Evolutionary conservation across 2,797 vertebrate species (phyloP).

Genomic region (Cossypha niveicapilla): DNA sequence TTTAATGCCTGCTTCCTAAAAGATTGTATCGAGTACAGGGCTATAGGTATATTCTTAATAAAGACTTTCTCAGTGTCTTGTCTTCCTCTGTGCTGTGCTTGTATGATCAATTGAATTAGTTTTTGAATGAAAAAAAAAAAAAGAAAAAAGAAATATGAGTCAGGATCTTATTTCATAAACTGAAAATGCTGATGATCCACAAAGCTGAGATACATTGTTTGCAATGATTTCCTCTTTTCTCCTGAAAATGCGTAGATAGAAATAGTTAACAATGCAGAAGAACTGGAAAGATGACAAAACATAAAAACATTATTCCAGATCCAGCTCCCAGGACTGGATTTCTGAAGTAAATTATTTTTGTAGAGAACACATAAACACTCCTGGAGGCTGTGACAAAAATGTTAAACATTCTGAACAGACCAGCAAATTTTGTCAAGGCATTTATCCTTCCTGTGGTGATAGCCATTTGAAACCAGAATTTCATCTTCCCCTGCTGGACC

Average conservation of each 20-base stretch:
- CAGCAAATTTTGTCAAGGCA: neutral
- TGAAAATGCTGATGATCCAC: neutral
- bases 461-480: neutral
- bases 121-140: neutral
- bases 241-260: neutral
- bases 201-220: neutral
- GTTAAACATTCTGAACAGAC: neutral
- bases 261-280: neutral
- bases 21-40: neutral
- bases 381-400: neutral
- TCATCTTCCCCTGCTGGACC: neutral
- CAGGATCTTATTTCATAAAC: neutral
- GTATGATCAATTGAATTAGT: neutral
- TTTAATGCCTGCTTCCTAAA: neutral
- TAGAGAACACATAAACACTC: neutral
- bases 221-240: neutral
- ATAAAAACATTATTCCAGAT: neutral
- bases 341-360: neutral
- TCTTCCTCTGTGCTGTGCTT: neutral
- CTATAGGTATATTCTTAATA: neutral
- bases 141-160: neutral
- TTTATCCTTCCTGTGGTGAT: neutral
- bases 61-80: neutral
- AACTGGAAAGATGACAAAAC: neutral
- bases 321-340: neutral